Percentiles rank a stretch among this genome's conserved stretches.
These are phyloP conservation scores for Calycopis cecrops DNA, from an alignment of 1,140 invertebrate genomes.

Conservation along the genomic window DNA sequence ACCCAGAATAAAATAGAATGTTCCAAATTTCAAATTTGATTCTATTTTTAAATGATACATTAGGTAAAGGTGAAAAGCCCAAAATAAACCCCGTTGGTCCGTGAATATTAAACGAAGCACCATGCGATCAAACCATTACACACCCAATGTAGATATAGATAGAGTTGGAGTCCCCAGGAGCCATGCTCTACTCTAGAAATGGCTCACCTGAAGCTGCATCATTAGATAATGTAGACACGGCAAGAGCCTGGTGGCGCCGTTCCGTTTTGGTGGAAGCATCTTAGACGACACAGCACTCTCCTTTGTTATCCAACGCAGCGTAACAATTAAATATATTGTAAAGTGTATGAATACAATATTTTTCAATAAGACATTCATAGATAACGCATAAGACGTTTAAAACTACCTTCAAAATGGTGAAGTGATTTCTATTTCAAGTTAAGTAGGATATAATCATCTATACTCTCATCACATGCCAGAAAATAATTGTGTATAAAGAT, in stretches of 20 bases:
- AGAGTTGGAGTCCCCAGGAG: conserved; percentile 23
- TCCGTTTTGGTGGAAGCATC: conserved; percentile 63
- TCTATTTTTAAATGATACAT: conserved; percentile 2
- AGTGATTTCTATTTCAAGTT: no score
- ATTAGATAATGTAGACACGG: conserved; percentile 65
- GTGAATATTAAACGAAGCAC: conserved; percentile 14
- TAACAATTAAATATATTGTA: conserved; percentile 26
- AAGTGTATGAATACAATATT: no score
- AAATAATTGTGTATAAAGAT: no score
- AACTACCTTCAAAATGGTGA: no score
- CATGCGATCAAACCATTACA: conserved; percentile 18
- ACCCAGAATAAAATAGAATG: background rate
- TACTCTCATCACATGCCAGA: no score
- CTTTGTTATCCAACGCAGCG: conserved; percentile 52
- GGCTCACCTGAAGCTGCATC: conserved; percentile 67
- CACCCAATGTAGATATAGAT: conserved; percentile 13
- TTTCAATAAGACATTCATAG: no score
- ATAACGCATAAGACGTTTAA: no score
- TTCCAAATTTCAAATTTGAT: background rate
- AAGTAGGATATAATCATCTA: no score
- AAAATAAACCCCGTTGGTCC: background rate
- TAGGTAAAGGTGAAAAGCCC: conserved; percentile 3
- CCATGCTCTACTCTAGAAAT: conserved; percentile 59
- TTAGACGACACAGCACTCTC: conserved; percentile 62
- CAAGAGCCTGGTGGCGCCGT: conserved; percentile 49